Base-by-base conservation (phyloP, 2,797 vertebrate genomes). In the Gallirallus australis region DNA sequence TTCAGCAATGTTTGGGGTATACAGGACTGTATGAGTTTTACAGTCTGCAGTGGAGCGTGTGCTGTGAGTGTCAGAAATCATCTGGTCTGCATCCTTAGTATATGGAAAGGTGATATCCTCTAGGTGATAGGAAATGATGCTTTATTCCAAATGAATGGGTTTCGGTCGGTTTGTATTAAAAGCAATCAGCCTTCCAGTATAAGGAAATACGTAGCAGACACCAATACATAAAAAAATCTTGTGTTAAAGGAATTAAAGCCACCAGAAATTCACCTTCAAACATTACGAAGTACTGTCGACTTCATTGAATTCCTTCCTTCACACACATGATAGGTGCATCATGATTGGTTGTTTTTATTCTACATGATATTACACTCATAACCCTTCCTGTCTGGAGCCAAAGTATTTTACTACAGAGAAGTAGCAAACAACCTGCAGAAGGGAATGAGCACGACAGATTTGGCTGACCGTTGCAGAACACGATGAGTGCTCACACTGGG, bases 41-140 rank as follows among this genome's bases (percentile, higher is more conserved):
- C 40, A 56, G 13, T 9, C 14, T 3, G 2, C 1, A 2, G 37
- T 17, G 19, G n/a, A 53, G 6, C 4, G 16, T 5, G 6, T 65
- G 37, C 33, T 6, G 3, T 4, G 37, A 20, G 6, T 45, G 14
- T 54, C 57, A 73, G 57, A 75, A 91, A n/a, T 75, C 17, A 63
- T 37, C 47, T 39, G 61, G 7, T 11, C 20, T 9, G 7, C 1
- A 1, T 7, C 16, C 60, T 48, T 61, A 57, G 9, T 63, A 7
- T 81, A 42, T 14, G 9, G 40, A 25, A 23, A 57, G 23, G 13
- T 18, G 78, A 18, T 70, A 83, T 86, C 30, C 39, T 37, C 24
- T 14, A 24, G 17, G 23, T 16, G 14, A 78, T 8, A 40, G 15
- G 6, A 80, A 80, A 54, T 9, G 8, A 70, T 13, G 61, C 77